Conservation (phyloP, 2,888 invertebrate genomes). For the Andrena marginata region DNA sequence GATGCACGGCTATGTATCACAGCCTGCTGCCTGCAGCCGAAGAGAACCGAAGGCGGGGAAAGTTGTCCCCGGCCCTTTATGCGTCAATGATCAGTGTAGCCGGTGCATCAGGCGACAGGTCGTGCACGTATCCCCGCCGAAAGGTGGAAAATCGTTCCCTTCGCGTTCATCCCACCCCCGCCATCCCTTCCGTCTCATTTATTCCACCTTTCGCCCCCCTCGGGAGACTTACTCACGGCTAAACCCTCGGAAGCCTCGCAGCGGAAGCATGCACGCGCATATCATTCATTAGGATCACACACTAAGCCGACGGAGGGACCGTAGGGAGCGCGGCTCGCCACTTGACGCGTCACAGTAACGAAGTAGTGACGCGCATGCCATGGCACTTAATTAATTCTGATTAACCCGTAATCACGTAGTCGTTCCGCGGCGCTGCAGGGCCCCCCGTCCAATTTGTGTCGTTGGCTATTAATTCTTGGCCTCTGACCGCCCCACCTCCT, state of each 20-base stretch:
- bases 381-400: slow-evolving; percentile 85
- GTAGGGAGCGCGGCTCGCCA: slow-evolving; percentile 73
- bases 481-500: slow-evolving; percentile 55
- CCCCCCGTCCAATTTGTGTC: slow-evolving; percentile 83
- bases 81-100: not conserved
- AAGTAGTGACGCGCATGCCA: slow-evolving; percentile 84
- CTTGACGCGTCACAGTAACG: slow-evolving; percentile 84
- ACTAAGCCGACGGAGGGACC: slow-evolving; percentile 63
- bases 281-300: slow-evolving; percentile 82
- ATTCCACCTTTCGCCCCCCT: slow-evolving; percentile 30
- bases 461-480: slow-evolving; percentile 76
- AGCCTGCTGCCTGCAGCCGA: no score
- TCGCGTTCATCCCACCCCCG: slow-evolving; percentile 12
- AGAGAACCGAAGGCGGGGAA: no score
- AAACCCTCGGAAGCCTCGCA: slow-evolving; percentile 53
- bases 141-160: slow-evolving; percentile 26
- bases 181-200: slow-evolving; percentile 52
- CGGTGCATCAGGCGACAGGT: not conserved
- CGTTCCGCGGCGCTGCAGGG: slow-evolving; percentile 78
- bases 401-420: slow-evolving; percentile 85
- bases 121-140: slow-evolving; percentile 2
- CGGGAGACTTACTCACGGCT: slow-evolving; percentile 52
- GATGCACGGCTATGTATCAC: no score
- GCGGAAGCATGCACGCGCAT: slow-evolving; percentile 80
- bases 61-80: no score